Base-by-base conservation (phyloP, 2,113 vertebrate genomes). In the Petrocephalus zakoni region DNA sequence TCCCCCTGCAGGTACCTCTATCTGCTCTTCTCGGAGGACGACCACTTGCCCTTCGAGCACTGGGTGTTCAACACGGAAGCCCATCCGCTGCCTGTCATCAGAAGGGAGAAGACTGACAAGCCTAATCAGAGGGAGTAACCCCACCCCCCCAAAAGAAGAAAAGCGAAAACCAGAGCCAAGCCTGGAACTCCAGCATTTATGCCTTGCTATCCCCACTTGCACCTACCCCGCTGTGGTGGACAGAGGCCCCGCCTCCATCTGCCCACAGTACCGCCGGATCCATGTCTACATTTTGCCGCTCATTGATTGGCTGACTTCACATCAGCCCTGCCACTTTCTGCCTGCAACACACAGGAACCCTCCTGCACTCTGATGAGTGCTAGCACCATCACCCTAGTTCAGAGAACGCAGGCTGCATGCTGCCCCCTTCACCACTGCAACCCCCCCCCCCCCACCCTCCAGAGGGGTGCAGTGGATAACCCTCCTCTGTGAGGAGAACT, bases 61-160 rank as follows among this genome's bases (percentile, higher is more conserved):
- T 99, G 98, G 98, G 95, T 99, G 90, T 99, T 99, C 93, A 99
- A 99, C 94, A 98, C 97, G 0, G 98, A 99, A 94, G 98, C 98
- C 11, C 98, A 99, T 91, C 97, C 97, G 37, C 95, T 99, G 87
- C 98, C 98, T 11, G 13, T 99, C 90, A 96, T 99, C 90, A 95
- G 52, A 90, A 96, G 93, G 87, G 95, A 95, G 61, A 89, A 88
- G 25, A 92, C 91, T 0, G 93, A 94, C 88, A 46, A 85, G 85
- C 93, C 93, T 89, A 94, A 94, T 58, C 91, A 94, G 19, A 93
- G 95, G 91, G 94, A 95, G 93, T 95, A 94, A 90, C 0, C 84
- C 47, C 47, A 3, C 49, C 46, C 34, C 17, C 10, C 8, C 6
- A 17, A 61, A 10, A n/a, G n/a, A n/a, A n/a, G n/a, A n/a, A 61